Conservation (phyloP, 1,140 invertebrate genomes). For the Monomorium pharaonis region DNA sequence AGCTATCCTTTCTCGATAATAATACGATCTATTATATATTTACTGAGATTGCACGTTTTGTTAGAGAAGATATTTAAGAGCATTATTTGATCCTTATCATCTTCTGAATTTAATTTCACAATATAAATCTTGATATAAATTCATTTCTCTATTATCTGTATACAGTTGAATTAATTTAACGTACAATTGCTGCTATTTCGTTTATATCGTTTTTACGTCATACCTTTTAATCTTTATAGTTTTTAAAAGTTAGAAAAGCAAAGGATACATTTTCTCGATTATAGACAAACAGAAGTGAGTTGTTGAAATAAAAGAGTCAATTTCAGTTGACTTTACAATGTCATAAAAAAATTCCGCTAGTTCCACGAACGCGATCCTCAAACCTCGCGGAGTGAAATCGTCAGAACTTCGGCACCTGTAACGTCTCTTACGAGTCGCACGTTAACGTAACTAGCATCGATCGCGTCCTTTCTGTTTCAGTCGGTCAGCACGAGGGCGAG, state of each 20-base stretch:
- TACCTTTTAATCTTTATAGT: background rate
- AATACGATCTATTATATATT: background rate
- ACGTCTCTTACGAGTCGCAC: background rate
- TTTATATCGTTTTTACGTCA: no score
- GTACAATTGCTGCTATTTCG: background rate
- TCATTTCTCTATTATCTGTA: background rate
- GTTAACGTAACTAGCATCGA: constrained; percentile 16
- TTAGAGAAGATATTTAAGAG: background rate
- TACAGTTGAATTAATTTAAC: background rate
- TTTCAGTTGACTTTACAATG: background rate
- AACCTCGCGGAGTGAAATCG: background rate
- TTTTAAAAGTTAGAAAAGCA: background rate
- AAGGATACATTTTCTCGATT: background rate
- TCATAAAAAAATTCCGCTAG: background rate
- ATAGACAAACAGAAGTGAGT: background rate
- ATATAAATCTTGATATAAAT: background rate
- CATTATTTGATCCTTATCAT: background rate
- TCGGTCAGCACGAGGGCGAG: constrained; percentile 80
- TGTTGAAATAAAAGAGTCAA: background rate
- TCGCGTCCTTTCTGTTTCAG: constrained; percentile 76
- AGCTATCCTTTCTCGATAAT: background rate
- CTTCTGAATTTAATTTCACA: background rate
- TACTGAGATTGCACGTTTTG: background rate
- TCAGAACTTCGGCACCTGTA: constrained; percentile 18
- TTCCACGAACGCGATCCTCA: background rate